Evolutionary conservation across 2,888 invertebrate species (phyloP), one percentile per base, ranked within the genome.

Genomic region (Amphipyra berbera): DNA sequence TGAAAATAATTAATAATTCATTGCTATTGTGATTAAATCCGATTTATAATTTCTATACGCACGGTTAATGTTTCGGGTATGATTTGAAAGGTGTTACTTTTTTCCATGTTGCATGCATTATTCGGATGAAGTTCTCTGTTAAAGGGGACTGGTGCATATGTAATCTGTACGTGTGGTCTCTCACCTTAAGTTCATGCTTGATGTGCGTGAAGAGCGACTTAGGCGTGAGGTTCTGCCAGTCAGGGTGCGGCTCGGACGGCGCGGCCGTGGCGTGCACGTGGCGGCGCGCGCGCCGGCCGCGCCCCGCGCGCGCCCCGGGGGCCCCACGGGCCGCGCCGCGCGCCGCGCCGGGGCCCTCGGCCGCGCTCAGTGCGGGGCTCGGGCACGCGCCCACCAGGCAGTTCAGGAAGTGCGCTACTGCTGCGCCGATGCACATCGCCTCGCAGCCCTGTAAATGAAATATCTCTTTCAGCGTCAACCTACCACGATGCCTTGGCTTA

Each of bases 381-480:
- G 97, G 96, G 49, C 96, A 95, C 61, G 96, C 95, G 60, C 98
- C 98, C 56, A 99, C 91, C 85, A 99, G 96, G 86, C 99, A 99
- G 93, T 99, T 99, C 67, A 99, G 95, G 93, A 99, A 99, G 91
- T 99, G 99, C 68, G 98, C 97, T 57, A 99, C 97, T 0, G 98
- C 99, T 1, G 97, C 96, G 0, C 99, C 97, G 69, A 99, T 95
- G 87, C 97, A 97, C 97, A 99, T 98, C 86, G 98, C 96, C 89
- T 99, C 99, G 56, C 98, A 97, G 61, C 97, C 96, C 96, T 97
- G 87, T 37, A 37, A 1, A 30, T 2, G 6, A 4, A 30, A 30
- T 30, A 30, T 30, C 30, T 7, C 30, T 2, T 30, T 30, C 30
- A 30, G 3, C 21, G 21, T 21, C 1, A 21, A 21, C 21, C 2